Base-by-base conservation (phyloP, 2,888 invertebrate species). In the Amiota mariae region DNA sequence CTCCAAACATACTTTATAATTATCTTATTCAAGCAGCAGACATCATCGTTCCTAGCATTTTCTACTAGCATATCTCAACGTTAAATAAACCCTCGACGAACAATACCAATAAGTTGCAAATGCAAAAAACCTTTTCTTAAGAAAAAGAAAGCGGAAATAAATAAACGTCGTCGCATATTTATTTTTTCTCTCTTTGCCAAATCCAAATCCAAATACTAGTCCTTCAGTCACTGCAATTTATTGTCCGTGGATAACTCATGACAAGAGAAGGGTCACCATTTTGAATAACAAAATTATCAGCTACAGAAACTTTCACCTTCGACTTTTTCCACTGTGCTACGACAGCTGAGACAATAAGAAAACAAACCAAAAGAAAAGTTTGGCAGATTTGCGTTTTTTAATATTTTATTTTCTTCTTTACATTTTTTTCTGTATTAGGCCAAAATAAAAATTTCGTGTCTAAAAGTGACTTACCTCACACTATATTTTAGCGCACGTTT, bases 231-330 rank as follows among this genome's bases (percentile, higher is more conserved):
- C 78, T 80, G 80, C 77, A 79, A 77, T 79, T 78, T 80, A 80
- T 78, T 78, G 78, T 73, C 66, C 77, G 76, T 77, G 76, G 78
- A 79, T 78, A 71, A 71, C 74, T 76, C 74, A 73, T 70, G 15
- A 47, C 71, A 46, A 48, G 15, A 51, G 70, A 77, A 54, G 72
- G 36, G 79, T 82, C 81, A 82, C 80, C 85, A 82, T 87, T 87
- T 88, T 87, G 88, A 87, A 88, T 88, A 88, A 87, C 86, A 87
- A 88, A 88, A 88, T 87, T 87, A 88, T 83, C 85, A 82, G 80
- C 79, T 79, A 73, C 63, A 70, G 78, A 77, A 78, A 79, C 78
- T 75, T 78, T 78, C 73, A 75, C 81, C 78, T 76, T 75, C 12
- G 66, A 49, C 73, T 71, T 73, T 77, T 73, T 75, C 36, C 56